Evolutionary conservation across 2,113 vertebrate genomes (phyloP).

Genomic region (Crotalus viridis): DNA sequence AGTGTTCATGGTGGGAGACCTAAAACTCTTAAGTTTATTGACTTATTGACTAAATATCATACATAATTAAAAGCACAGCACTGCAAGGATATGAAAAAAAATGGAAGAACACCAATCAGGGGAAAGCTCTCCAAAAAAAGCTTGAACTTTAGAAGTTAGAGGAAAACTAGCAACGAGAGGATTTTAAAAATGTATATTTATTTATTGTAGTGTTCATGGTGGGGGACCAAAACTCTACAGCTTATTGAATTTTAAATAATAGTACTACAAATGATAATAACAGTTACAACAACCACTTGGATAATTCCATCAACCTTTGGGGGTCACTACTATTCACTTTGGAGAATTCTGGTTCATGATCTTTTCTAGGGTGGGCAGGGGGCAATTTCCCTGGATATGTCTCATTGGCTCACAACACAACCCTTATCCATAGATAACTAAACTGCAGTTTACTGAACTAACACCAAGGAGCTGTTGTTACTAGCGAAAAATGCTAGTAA

Average conservation of each 20-base stretch:
- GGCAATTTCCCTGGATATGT: not conserved
- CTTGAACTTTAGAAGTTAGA: not conserved
- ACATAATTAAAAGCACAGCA: not conserved
- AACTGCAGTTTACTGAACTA: not conserved
- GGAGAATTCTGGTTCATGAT: not conserved
- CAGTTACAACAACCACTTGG: not conserved
- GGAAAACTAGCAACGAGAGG: not conserved
- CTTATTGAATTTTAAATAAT: not conserved
- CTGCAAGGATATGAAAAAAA: not conserved
- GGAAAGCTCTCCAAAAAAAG: not conserved
- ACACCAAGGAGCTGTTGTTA: not conserved
- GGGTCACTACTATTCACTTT: not conserved
- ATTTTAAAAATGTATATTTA: not conserved
- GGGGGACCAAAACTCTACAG: not conserved
- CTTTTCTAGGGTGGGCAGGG: not conserved
- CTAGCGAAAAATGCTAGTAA: not conserved
- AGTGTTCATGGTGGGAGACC: not conserved
- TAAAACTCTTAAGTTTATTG: not conserved
- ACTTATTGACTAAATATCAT: not conserved
- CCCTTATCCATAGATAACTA: not conserved
- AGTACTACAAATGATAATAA: not conserved
- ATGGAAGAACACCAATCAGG: not conserved
- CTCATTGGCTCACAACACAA: not conserved
- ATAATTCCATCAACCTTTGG: not conserved
- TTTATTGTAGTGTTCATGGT: not conserved